phyloP scores from a whole-genome alignment of 2,888 invertebrate genomes.

The Unio pictorum region DNA sequence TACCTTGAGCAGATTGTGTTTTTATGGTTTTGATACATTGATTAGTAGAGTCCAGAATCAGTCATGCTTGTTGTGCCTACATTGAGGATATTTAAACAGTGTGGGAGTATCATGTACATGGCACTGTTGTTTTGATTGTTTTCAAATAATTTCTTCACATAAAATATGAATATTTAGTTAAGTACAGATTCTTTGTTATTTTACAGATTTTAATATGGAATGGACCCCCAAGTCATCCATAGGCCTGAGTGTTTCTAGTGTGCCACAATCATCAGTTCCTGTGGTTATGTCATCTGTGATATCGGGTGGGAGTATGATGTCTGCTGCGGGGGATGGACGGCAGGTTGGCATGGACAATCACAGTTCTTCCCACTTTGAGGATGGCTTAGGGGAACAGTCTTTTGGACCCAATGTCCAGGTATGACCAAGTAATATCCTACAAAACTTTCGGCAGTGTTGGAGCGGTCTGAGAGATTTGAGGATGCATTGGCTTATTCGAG shows the following conservation, averaged over 20 bases:
- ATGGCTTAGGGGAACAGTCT: conserved; percentile 27
- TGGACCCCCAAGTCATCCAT: conserved; percentile 48
- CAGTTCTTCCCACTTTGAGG: conserved; percentile 26
- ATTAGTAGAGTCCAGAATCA: too few relatives aligned
- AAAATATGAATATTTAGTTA: neutral
- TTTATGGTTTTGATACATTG: too few relatives aligned
- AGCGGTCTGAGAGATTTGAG: neutral
- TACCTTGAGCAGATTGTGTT: too few relatives aligned
- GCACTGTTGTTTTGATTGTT: neutral
- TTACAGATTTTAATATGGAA: conserved; percentile 51
- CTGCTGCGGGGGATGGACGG: conserved; percentile 13
- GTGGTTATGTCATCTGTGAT: conserved; percentile 55
- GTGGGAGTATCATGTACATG: too few relatives aligned
- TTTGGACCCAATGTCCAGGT: conserved; percentile 44
- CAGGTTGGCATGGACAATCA: conserved; percentile 30
- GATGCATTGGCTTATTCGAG: neutral
- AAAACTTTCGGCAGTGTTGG: neutral
- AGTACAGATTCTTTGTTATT: conserved; percentile 2
- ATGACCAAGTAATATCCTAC: conserved; percentile 1
- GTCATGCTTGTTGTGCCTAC: too few relatives aligned
- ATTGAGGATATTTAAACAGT: too few relatives aligned
- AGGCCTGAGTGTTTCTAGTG: conserved; percentile 40
- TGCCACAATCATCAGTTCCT: conserved; percentile 32
- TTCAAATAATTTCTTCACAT: neutral
- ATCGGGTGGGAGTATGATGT: conserved; percentile 47